Evolutionary conservation across 2,113 vertebrate genomes (phyloP).

Genomic region (Hyperoodon ampullatus): DNA sequence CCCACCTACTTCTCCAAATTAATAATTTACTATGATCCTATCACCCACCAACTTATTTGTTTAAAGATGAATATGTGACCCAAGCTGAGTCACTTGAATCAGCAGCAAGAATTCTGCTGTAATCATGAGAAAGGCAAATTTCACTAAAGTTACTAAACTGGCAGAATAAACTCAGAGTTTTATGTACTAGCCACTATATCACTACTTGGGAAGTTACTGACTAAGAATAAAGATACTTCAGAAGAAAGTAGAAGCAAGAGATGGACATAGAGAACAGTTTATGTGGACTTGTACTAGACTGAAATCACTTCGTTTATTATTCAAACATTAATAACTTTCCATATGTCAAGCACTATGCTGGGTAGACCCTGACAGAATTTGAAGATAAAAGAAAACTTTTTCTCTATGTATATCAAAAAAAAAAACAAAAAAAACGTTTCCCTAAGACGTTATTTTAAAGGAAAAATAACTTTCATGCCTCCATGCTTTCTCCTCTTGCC

Average conservation of each 20-base stretch:
- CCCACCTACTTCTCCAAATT: not conserved
- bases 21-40: not conserved
- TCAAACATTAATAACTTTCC: not conserved
- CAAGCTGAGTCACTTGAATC: not conserved
- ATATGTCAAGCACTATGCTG: not conserved
- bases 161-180: not conserved
- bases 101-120: conserved; percentile 10
- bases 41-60: conserved; percentile 17
- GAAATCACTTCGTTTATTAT: not conserved
- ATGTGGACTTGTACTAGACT: not conserved
- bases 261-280: not conserved
- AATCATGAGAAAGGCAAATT: conserved; percentile 39
- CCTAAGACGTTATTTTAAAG: not conserved
- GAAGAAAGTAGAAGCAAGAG: conserved; percentile 4
- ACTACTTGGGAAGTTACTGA: not conserved
- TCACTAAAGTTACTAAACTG: conserved; percentile 3
- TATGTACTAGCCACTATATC: not conserved
- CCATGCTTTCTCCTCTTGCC: not conserved
- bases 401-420: not conserved
- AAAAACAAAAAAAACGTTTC: not conserved
- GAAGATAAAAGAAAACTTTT: not conserved
- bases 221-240: conserved; percentile 19
- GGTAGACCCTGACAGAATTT: not conserved
- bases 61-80: conserved; percentile 51
- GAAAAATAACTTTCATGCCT: not conserved